phyloP scores from a whole-genome alignment of 2,113 vertebrate species.

The Eretmochelys imbricata region DNA sequence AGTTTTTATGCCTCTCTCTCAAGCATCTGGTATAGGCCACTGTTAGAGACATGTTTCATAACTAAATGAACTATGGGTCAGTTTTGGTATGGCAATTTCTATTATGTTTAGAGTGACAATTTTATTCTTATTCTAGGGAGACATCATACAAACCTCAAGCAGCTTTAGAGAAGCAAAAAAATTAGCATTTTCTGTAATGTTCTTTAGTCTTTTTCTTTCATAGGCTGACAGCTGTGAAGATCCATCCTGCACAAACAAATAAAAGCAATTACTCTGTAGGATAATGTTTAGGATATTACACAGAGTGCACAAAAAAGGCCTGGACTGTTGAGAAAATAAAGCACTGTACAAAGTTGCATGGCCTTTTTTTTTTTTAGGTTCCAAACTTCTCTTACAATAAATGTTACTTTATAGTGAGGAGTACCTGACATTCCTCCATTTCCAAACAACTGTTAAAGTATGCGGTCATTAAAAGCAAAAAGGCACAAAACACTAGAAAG shows the following conservation, averaged over 20 bases:
- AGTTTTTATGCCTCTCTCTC: not conserved
- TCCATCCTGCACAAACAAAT: slow-evolving; percentile 56
- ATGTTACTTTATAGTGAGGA: not conserved
- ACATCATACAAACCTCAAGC: slow-evolving; percentile 74
- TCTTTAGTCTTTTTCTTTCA: slow-evolving; percentile 81
- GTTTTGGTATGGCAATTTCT: not conserved
- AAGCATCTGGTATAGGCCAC: not conserved
- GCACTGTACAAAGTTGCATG: not conserved
- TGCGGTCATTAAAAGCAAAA: not conserved
- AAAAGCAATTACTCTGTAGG: not conserved
- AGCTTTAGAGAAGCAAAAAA: slow-evolving; percentile 82
- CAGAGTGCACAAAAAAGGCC: accelerated
- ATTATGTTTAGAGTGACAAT: not conserved
- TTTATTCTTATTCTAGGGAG: not conserved
- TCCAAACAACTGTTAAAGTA: not conserved
- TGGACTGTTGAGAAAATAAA: not conserved
- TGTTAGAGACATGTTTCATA: not conserved
- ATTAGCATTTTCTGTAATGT: slow-evolving; percentile 82
- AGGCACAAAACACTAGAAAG: not conserved
- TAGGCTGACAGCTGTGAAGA: slow-evolving; percentile 73
- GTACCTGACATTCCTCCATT: not conserved
- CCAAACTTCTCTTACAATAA: not conserved
- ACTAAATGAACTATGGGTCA: not conserved
- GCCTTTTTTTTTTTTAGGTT: not conserved
- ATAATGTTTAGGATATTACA: not conserved